phyloP scores from a whole-genome alignment of 2,888 invertebrate species.

The Archips xylosteana region DNA sequence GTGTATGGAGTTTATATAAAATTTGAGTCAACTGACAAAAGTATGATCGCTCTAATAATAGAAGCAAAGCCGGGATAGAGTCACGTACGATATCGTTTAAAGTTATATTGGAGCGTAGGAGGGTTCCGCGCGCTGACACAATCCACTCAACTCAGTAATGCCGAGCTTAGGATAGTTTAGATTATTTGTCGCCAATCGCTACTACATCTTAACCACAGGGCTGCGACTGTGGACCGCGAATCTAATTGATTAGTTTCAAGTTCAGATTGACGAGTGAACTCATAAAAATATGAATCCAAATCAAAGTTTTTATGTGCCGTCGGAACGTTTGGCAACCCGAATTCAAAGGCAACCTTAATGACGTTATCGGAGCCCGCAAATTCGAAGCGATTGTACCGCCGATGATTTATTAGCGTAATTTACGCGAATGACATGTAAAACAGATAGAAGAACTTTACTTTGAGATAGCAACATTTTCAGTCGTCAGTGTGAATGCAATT shows the following conservation, averaged over 20 bases:
- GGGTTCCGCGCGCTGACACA: slow-evolving; percentile 38
- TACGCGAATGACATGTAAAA: slow-evolving; percentile 32
- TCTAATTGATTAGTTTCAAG: not conserved
- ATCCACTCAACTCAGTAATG: slow-evolving; percentile 31
- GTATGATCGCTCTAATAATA: slow-evolving; percentile 29
- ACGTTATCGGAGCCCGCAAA: slow-evolving; percentile 38
- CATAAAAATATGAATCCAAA: not conserved
- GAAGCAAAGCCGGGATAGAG: slow-evolving; percentile 35
- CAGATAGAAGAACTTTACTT: slow-evolving; percentile 19
- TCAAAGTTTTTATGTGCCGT: not conserved
- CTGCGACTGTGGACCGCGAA: not conserved
- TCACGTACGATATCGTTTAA: slow-evolving; percentile 46
- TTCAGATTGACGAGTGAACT: slow-evolving; percentile 1
- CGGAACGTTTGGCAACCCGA: slow-evolving; percentile 14
- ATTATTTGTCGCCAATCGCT: slow-evolving; percentile 19
- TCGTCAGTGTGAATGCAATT: not conserved
- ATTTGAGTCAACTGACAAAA: slow-evolving; percentile 8
- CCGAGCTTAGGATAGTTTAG: slow-evolving; percentile 11
- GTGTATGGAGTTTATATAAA: not conserved
- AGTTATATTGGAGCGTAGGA: slow-evolving; percentile 42
- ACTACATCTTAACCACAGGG: not conserved
- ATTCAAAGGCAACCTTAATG: slow-evolving; percentile 28
- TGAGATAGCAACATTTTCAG: not conserved
- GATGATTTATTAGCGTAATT: slow-evolving; percentile 42
- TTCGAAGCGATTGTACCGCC: slow-evolving; percentile 34